These are phyloP conservation scores for Eumacrocentrus americanus DNA, from an alignment of 2,888 invertebrate genomes.

Conservation along the genomic window DNA sequence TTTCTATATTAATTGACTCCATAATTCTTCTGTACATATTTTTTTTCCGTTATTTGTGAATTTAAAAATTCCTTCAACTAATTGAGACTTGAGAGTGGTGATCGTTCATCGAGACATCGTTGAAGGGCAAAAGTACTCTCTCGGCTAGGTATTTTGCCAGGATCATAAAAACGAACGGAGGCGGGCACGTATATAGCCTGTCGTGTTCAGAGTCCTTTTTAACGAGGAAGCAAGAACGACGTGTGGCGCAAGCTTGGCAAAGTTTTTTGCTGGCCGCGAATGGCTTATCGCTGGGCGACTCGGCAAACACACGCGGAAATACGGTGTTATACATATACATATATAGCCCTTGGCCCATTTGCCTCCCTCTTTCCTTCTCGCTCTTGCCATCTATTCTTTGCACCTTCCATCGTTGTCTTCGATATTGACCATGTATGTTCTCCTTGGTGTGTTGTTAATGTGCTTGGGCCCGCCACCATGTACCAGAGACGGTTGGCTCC, in stretches of 20 bases:
- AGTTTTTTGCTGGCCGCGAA: conserved; percentile 1
- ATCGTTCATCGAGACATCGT: too few relatives aligned
- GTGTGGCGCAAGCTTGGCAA: background rate
- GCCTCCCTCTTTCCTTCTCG: too few relatives aligned
- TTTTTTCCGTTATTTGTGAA: too few relatives aligned
- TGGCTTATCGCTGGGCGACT: background rate
- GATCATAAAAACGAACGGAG: background rate
- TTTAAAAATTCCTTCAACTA: too few relatives aligned
- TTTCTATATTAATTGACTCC: too few relatives aligned
- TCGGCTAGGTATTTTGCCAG: background rate
- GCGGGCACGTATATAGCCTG: background rate
- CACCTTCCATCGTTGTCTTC: too few relatives aligned
- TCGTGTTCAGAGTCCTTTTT: conserved; percentile 4
- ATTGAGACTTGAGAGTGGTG: too few relatives aligned
- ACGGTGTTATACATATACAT: background rate
- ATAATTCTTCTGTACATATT: too few relatives aligned
- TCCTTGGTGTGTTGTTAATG: conserved; percentile 14
- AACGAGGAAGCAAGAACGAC: background rate
- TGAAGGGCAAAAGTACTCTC: too few relatives aligned
- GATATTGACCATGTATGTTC: conserved; percentile 5
- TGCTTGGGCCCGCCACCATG: conserved; percentile 20
- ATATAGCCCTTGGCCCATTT: background rate
- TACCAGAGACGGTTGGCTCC: conserved; percentile 36
- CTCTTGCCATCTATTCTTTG: too few relatives aligned
- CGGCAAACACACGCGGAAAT: background rate